Evolutionary conservation across 1,140 invertebrate genomes (phyloP).

Genomic region (Bradynema listronoti): DNA sequence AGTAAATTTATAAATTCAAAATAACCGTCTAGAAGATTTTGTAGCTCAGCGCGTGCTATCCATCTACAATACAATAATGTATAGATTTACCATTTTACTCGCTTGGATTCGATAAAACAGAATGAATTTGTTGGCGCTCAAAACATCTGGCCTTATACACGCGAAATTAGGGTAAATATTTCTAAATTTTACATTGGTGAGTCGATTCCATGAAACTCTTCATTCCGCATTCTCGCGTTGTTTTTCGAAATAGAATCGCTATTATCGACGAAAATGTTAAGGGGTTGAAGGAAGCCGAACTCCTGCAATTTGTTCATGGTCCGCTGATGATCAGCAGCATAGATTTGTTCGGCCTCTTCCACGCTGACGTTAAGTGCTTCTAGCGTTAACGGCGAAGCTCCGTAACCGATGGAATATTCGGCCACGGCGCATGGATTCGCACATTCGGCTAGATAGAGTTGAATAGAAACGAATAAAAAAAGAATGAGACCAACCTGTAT

Average conservation of each 20-base stretch:
- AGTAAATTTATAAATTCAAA: slow-evolving; percentile 3
- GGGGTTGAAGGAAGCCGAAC: slow-evolving; percentile 6
- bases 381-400: slow-evolving; percentile 12
- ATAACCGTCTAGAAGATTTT: slow-evolving; percentile 3
- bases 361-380: slow-evolving; percentile 21
- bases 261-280: too few species aligned
- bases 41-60: slow-evolving; percentile 4
- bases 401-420: slow-evolving; percentile 17
- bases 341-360: slow-evolving; percentile 1
- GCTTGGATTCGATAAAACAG: neutral
- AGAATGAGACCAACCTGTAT: neutral
- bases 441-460: slow-evolving; percentile 11
- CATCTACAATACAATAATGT: slow-evolving; percentile 8
- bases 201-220: neutral
- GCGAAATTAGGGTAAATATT: too few species aligned
- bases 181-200: neutral
- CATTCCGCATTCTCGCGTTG: too few species aligned
- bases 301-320: slow-evolving; percentile 20
- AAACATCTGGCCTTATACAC: too few species aligned
- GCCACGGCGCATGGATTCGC: slow-evolving; percentile 16
- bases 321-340: slow-evolving; percentile 14
- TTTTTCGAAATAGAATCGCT: too few species aligned
- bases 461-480: slow-evolving; percentile 4
- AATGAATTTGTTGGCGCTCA: neutral
- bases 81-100: neutral